Percentiles rank a stretch among this genome's conserved stretches.
These are phyloP conservation scores for Phoeniculus purpureus DNA, from an alignment of 2,797 vertebrate species.

Conservation along the genomic window DNA sequence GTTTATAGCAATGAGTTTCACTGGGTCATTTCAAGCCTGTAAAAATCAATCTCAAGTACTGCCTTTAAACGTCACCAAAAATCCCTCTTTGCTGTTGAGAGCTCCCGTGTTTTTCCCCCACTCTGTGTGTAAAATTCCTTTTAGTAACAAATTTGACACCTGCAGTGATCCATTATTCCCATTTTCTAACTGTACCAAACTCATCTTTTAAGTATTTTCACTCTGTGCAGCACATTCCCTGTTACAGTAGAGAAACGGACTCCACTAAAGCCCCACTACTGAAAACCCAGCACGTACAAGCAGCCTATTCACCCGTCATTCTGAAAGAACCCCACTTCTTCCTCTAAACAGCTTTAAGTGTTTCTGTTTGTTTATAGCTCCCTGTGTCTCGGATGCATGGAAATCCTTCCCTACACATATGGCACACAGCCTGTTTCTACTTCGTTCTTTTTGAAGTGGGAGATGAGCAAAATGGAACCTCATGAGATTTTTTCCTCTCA, in stretches of 20 bases:
- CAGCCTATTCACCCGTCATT: not conserved
- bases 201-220: not conserved
- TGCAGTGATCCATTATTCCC: not conserved
- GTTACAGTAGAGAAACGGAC: not conserved
- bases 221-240: not conserved
- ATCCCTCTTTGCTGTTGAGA: not conserved
- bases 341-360: not conserved
- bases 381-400: not conserved
- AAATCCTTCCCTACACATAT: not conserved
- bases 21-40: not conserved
- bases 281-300: not conserved
- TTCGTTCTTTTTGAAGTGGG: not conserved
- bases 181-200: not conserved
- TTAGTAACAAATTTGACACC: not conserved
- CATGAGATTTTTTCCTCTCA: not conserved
- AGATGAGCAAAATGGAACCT: constrained; percentile 29
- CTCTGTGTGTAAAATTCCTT: not conserved
- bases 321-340: not conserved
- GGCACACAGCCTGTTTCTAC: not conserved
- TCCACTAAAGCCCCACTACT: not conserved
- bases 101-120: not conserved
- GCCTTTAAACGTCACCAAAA: not conserved
- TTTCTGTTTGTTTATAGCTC: constrained; percentile 5
- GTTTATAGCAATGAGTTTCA: not conserved
- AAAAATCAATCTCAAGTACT: not conserved